Base-by-base conservation (phyloP, 2,888 invertebrate species). In the Biston betularia region DNA sequence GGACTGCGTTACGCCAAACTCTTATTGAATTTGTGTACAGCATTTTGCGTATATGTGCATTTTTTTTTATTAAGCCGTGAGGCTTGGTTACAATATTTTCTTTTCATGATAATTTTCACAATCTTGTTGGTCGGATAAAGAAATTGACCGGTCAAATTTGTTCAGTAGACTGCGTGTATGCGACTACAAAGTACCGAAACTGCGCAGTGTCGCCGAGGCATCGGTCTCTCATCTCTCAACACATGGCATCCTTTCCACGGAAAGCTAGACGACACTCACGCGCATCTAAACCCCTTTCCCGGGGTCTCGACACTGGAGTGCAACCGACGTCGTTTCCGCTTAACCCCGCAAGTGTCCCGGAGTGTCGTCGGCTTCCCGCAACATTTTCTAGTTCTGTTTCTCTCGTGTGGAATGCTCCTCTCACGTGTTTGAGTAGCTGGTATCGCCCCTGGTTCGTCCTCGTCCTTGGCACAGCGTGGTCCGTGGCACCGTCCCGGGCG, bases 321-420 rank as follows among this genome's bases (percentile, higher is more conserved):
- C 42, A 45, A 34, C 11, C 52, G 24, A 40, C 54, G 40, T 54
- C 54, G 54, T 54, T 54, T 54, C 42, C 12, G 38, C 14, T n/a
- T 6, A 10, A 45, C 44, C 38, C 48, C 54, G 33, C 60, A 33
- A 33, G 24, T 24, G 24, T 24, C 24, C 12, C 40, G 56, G 60
- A 83, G 87, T 87, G 89, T 88, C 88, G 88, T 84, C 80, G 85
- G 77, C 81, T 83, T 79, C 76, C 88, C 86, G 79, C 64, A 78
- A 80, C 84, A 77, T 79, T 79, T 79, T 78, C 78, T 88, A 86
- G 84, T 80, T 88, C 82, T 85, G 86, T 86, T 40, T 85, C 78
- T 79, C 76, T 84, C 85, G 87, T 89, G 82, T 84, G 85, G 88
- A 80, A 81, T 89, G 89, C 88, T 81, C 84, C 86, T 80, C 83